Evolutionary conservation across 1,140 invertebrate species (phyloP).

Genomic region (Marisa cornuarietis): DNA sequence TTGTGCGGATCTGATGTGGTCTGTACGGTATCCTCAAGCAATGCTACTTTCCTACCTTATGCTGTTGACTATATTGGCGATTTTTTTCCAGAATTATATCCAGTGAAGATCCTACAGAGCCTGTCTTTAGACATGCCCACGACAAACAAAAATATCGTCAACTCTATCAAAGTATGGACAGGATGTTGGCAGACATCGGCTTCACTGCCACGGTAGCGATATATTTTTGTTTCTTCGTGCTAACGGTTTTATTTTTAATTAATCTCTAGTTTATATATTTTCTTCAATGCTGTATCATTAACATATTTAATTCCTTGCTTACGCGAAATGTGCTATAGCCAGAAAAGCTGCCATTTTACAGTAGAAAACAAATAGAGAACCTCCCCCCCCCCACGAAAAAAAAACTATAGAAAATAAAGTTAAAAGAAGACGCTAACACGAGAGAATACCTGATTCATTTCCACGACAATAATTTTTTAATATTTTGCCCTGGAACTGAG

Average conservation of each 20-base stretch:
- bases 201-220: conserved; percentile 30
- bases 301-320: too few species aligned
- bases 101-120: not conserved
- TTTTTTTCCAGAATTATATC: conserved; percentile 19
- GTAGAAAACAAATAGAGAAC: too few species aligned
- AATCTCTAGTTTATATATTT: not conserved
- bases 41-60: not conserved
- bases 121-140: conserved; percentile 1
- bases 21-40: not conserved
- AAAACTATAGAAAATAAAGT: too few species aligned
- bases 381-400: too few species aligned
- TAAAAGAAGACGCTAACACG: too few species aligned
- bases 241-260: not conserved
- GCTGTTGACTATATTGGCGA: not conserved
- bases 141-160: conserved; percentile 16
- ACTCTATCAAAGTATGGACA: conserved; percentile 14
- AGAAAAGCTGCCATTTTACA: too few species aligned
- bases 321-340: too few species aligned
- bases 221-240: not conserved
- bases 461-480: too few species aligned
- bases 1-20: not conserved
- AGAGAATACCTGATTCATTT: too few species aligned
- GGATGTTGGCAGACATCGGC: conserved; percentile 29
- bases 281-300: not conserved
- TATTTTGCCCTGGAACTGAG: too few species aligned